phyloP scores from a whole-genome alignment of 2,113 vertebrate species.

The Syngnathoides biaculeatus region DNA sequence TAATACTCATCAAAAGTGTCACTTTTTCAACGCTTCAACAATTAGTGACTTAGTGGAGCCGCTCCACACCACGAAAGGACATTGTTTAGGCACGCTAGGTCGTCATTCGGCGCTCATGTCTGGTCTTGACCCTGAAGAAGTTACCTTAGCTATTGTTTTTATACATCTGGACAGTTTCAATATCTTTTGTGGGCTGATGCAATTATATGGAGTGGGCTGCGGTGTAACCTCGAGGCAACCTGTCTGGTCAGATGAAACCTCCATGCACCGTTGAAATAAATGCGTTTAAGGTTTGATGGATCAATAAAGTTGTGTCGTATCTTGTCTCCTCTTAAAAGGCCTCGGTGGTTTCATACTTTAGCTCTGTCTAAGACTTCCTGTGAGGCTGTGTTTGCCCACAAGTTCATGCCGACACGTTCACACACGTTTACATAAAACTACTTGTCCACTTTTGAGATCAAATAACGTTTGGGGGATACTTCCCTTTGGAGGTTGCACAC shows the following conservation, averaged over 20 bases:
- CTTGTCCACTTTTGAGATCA: not conserved
- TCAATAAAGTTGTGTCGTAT: not conserved
- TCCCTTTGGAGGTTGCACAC: not conserved
- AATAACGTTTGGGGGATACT: not conserved
- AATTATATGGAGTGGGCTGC: slow-evolving; percentile 39
- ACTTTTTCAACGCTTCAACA: no score
- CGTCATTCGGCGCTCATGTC: no score
- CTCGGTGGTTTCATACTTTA: not conserved
- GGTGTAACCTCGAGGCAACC: slow-evolving; percentile 44
- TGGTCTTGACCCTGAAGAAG: no score
- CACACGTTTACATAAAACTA: not conserved
- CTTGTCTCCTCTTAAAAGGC: not conserved
- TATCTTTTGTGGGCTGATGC: slow-evolving; percentile 50
- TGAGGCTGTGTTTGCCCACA: not conserved
- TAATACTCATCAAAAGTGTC: no score
- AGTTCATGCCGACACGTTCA: not conserved
- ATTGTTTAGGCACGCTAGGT: no score
- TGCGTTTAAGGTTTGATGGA: slow-evolving; percentile 12
- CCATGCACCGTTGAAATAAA: slow-evolving; percentile 27
- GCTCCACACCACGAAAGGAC: no score
- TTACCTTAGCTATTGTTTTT: slow-evolving; percentile 16
- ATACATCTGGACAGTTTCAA: slow-evolving; percentile 45
- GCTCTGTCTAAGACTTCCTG: no score
- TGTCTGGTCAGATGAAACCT: slow-evolving; percentile 34
- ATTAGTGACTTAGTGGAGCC: no score